Conservation (phyloP, 2,113 vertebrate species). For the Lampris megalopsis region DNA sequence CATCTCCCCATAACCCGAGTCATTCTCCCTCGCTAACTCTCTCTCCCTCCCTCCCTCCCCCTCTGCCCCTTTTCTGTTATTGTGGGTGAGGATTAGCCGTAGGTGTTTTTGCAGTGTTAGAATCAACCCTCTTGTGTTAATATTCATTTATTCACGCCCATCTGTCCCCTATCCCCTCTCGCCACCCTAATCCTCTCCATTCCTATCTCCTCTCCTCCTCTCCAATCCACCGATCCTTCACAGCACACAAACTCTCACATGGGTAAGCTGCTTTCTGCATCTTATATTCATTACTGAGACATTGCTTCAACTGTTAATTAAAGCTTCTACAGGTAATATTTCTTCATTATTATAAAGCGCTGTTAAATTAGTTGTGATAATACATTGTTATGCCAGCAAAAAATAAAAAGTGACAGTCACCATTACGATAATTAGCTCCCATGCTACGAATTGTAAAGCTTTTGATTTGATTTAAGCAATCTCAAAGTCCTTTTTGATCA, state of each 20-base stretch:
- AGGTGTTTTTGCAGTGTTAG: slow-evolving; percentile 70
- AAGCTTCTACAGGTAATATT: slow-evolving; percentile 3
- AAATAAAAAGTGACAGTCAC: background rate
- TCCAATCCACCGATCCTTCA: slow-evolving; percentile 20
- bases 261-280: slow-evolving; percentile 13
- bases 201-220: slow-evolving; percentile 34
- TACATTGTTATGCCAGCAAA: background rate
- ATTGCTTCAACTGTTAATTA: background rate
- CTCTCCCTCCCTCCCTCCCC: slow-evolving; percentile 1
- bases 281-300: slow-evolving; percentile 10
- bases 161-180: slow-evolving; percentile 56
- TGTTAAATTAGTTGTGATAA: slow-evolving; percentile 1
- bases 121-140: slow-evolving; percentile 62
- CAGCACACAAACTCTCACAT: slow-evolving; percentile 10
- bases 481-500: too few relatives aligned
- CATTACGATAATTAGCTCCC: background rate
- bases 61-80: slow-evolving; percentile 26
- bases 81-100: slow-evolving; percentile 66
- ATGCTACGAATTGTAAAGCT: background rate
- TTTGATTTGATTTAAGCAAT: background rate
- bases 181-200: slow-evolving; percentile 57
- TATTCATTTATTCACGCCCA: slow-evolving; percentile 76
- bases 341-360: slow-evolving; percentile 3
- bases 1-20: slow-evolving; percentile 39
- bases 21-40: slow-evolving; percentile 28